Percentiles rank a stretch among this genome's conserved stretches.
phyloP scores from a whole-genome alignment of 2,797 vertebrate species.

The Sternarchorhynchus goeldii region DNA sequence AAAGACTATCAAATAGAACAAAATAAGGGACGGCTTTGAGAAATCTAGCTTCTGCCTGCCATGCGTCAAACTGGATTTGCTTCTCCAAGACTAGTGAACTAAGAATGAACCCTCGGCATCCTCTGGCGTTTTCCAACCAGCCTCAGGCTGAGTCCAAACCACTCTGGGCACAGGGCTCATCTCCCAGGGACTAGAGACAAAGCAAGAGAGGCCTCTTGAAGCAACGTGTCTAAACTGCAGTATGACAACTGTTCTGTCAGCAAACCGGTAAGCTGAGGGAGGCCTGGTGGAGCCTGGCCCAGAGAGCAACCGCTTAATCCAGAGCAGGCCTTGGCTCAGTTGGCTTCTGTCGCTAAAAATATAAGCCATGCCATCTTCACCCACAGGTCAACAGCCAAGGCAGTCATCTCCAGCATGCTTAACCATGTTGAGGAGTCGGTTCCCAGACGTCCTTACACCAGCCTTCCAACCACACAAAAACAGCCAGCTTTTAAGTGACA shows the following conservation, averaged over 20 bases:
- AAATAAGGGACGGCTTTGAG: constrained; percentile 30
- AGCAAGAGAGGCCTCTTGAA: not conserved
- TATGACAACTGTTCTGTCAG: constrained; percentile 42
- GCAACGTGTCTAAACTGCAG: not conserved
- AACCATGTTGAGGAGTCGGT: constrained; percentile 57
- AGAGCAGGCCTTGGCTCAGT: not conserved
- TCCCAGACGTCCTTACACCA: constrained; percentile 58
- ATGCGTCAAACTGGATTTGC: constrained; percentile 54
- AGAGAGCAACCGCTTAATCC: not conserved
- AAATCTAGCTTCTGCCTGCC: constrained; percentile 50
- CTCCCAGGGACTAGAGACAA: not conserved
- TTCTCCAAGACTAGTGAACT: constrained; percentile 67
- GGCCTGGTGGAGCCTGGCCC: not conserved
- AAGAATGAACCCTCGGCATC: constrained; percentile 64
- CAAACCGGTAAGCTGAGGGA: constrained; percentile 51
- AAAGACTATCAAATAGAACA: constrained; percentile 29
- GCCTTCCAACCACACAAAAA: constrained; percentile 40
- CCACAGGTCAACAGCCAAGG: not conserved
- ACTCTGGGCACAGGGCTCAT: constrained; percentile 48
- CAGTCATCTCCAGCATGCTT: not conserved
- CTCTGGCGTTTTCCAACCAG: constrained; percentile 46
- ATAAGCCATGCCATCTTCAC: not conserved
- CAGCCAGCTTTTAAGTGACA: constrained; percentile 35
- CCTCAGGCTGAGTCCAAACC: constrained; percentile 54
- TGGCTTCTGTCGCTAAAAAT: not conserved